Evolutionary conservation across 2,113 vertebrate genomes (phyloP), one percentile per base, ranked within the genome.

Genomic region (Hippocampus mohnikei): DNA sequence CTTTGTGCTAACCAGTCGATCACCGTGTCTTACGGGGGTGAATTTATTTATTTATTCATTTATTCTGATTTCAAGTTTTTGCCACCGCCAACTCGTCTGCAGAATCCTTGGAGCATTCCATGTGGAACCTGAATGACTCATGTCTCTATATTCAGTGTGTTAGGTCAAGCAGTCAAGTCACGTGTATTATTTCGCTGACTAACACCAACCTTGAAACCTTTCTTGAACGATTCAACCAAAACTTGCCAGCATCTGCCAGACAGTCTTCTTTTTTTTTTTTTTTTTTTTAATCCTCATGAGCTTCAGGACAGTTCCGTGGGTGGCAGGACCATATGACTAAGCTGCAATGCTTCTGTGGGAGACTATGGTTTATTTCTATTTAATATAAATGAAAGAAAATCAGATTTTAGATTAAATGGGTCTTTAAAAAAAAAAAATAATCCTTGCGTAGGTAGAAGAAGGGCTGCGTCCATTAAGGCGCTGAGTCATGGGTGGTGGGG

Each of bases 291-390:
- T 74, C 81, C 84, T 81, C 79, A 60, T 20, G 13, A 80, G 81
- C 78, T 41, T 11, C 27, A 3, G 23, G 25, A 15, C 12, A 10
- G 81, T 70, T 81, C 74, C 41, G 85, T 82, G 85, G 72, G 80
- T 80, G 80, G 52, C n/a, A n/a, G 82, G 74, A 81, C 60, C 11
- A 59, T 12, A 21, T 85, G 85, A 84, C 72, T 85, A 73, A 87
- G 80, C 72, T 56, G 55, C 55, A 50, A 77, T 58, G 60, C 27
- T 20, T 16, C 37, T 77, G 82, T 78, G 78, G 84, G 80, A 73
- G 75, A 81, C 72, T 63, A 6, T 69, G 62, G 69, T 88, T 87
- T 81, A 83, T 81, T 81, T 84, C 79, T 77, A 81, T 42, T 85
- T 76, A 81, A 78, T 80, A 66, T 10, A 3, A 37, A 27, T 73